These are phyloP conservation scores for Pituophis catenifer DNA, from an alignment of 2,113 vertebrate genomes.

Conservation along the genomic window DNA sequence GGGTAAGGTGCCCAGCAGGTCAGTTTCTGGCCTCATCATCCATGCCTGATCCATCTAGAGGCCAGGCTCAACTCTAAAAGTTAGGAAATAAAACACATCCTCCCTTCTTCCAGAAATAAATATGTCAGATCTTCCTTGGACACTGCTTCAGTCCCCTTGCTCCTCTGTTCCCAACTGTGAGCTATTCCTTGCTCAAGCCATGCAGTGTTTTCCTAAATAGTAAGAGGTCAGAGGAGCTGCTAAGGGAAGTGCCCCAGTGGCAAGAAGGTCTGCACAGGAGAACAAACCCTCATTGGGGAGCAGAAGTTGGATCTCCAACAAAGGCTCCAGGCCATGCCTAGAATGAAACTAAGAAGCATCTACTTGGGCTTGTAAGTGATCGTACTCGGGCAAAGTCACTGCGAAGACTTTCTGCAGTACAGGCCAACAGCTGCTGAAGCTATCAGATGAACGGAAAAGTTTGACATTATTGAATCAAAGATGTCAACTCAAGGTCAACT, in stretches of 20 bases:
- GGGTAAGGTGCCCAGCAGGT: neutral
- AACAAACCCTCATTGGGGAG: neutral
- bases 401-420: neutral
- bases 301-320: neutral
- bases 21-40: neutral
- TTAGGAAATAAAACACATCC: neutral
- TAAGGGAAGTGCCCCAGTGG: neutral
- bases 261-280: neutral
- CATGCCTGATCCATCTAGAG: neutral
- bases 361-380: neutral
- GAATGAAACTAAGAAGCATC: neutral
- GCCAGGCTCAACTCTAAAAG: neutral
- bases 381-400: neutral
- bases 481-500: neutral
- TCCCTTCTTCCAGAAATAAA: neutral
- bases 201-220: neutral
- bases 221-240: neutral
- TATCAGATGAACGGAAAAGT: neutral
- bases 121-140: neutral
- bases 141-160: neutral
- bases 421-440: neutral
- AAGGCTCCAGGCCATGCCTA: neutral
- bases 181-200: neutral
- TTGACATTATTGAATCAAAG: neutral
- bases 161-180: neutral